phyloP scores from a whole-genome alignment of 2,888 invertebrate species.

The Dromius quadrimaculatus region DNA sequence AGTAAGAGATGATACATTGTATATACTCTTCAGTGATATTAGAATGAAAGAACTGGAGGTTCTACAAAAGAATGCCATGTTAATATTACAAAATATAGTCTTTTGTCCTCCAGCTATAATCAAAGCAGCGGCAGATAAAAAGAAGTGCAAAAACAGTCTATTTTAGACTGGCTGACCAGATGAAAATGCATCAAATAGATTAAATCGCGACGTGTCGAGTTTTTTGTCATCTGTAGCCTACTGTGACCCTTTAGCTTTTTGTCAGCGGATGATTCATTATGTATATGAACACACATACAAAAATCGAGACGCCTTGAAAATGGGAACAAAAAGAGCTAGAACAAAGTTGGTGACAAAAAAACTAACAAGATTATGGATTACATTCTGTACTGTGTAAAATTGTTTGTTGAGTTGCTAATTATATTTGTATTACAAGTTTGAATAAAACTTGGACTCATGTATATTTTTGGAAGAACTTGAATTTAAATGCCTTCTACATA shows the following conservation, averaged over 20 bases:
- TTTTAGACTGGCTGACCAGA: slow-evolving; percentile 41
- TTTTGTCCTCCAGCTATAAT: slow-evolving; percentile 19
- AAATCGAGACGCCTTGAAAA: slow-evolving; percentile 18
- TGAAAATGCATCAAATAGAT: slow-evolving; percentile 47
- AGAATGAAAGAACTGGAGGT: too few species aligned
- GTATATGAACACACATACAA: slow-evolving; percentile 33
- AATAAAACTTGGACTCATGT: too few species aligned
- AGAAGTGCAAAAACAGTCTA: slow-evolving; percentile 22
- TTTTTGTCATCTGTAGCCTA: slow-evolving; percentile 30
- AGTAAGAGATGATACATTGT: too few species aligned
- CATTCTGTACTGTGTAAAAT: slow-evolving; percentile 11
- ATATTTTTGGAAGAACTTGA: too few species aligned
- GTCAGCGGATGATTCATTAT: slow-evolving; percentile 45
- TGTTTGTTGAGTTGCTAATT: slow-evolving; percentile 20
- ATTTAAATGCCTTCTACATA: too few species aligned
- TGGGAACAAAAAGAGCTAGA: slow-evolving; percentile 26
- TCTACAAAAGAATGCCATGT: slow-evolving; percentile 29
- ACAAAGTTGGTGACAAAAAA: slow-evolving; percentile 32
- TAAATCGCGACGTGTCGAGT: slow-evolving; percentile 35
- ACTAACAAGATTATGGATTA: slow-evolving; percentile 19
- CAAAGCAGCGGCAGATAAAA: slow-evolving; percentile 15
- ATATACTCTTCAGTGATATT: too few species aligned
- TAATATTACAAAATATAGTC: slow-evolving; percentile 21
- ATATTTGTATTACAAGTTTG: slow-evolving; percentile 24
- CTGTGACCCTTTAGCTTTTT: slow-evolving; percentile 44